Evolutionary conservation across 1,140 invertebrate genomes (phyloP).

Genomic region (Apis florea): DNA sequence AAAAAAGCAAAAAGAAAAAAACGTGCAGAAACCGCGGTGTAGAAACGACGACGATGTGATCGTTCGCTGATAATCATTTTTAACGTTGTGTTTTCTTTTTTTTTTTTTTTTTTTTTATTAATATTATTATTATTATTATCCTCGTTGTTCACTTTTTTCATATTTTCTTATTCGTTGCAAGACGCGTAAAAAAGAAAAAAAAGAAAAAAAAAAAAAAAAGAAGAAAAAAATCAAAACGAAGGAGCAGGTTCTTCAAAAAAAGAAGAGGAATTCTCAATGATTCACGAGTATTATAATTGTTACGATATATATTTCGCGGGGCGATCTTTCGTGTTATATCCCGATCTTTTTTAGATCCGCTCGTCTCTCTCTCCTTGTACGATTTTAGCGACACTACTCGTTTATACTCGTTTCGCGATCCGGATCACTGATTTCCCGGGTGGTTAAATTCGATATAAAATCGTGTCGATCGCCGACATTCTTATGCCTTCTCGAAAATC

Average conservation of each 20-base stretch:
- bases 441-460: neutral
- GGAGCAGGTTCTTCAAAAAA: neutral
- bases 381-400: neutral
- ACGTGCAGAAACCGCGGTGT: conserved; percentile 29
- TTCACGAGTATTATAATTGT: conserved; percentile 1
- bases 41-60: conserved; percentile 55
- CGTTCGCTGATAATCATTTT: conserved; percentile 42
- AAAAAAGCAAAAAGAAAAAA: conserved; percentile 45
- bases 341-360: neutral
- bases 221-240: neutral
- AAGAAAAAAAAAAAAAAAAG: neutral
- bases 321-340: neutral
- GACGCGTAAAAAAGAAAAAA: neutral
- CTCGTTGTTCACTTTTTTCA: conserved; percentile 38
- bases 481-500: conserved; percentile 3
- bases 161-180: conserved; percentile 40
- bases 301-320: conserved; percentile 1
- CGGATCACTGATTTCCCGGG: neutral
- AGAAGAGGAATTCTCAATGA: neutral
- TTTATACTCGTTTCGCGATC: neutral
- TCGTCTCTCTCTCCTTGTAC: neutral
- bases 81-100: conserved; percentile 33
- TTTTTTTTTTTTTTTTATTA: neutral
- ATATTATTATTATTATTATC: conserved; percentile 22
- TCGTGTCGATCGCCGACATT: neutral